phyloP scores from a whole-genome alignment of 2,888 invertebrate species.

The Epinotia ramella region DNA sequence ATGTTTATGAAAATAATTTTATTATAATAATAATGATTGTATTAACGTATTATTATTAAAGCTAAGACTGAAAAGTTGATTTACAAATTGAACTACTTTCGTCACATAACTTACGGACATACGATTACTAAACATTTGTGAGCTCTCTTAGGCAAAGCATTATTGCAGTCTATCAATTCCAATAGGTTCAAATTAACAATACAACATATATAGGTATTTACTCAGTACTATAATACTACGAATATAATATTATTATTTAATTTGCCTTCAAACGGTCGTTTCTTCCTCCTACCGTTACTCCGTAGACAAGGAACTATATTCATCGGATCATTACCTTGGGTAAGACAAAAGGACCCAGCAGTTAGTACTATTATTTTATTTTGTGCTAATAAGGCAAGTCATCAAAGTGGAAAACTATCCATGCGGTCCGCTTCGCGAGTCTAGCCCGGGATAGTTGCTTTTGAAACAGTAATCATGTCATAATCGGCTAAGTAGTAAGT shows the following conservation, averaged over 20 bases:
- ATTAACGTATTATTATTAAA: slow-evolving; percentile 36
- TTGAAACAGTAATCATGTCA: not conserved
- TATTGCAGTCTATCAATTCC: slow-evolving; percentile 9
- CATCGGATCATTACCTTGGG: not conserved
- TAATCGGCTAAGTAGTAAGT: too few species aligned
- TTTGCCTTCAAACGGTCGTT: not conserved
- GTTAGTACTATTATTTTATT: too few species aligned
- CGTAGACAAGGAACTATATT: not conserved
- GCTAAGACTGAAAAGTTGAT: slow-evolving; percentile 30
- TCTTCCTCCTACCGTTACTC: not conserved
- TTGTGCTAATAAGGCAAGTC: not conserved
- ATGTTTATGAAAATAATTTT: slow-evolving; percentile 41
- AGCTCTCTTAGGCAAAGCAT: slow-evolving; percentile 18
- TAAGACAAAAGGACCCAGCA: not conserved
- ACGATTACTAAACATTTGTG: not conserved
- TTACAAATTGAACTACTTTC: slow-evolving; percentile 17
- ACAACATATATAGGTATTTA: not conserved
- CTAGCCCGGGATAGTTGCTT: not conserved
- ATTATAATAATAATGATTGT: slow-evolving; percentile 36
- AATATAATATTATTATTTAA: not conserved
- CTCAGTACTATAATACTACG: not conserved
- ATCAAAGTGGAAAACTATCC: not conserved
- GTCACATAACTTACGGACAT: not conserved
- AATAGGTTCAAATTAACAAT: not conserved
- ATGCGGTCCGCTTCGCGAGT: not conserved